Conservation (phyloP, 1,140 invertebrate genomes). For the Leptinotarsa texana region DNA sequence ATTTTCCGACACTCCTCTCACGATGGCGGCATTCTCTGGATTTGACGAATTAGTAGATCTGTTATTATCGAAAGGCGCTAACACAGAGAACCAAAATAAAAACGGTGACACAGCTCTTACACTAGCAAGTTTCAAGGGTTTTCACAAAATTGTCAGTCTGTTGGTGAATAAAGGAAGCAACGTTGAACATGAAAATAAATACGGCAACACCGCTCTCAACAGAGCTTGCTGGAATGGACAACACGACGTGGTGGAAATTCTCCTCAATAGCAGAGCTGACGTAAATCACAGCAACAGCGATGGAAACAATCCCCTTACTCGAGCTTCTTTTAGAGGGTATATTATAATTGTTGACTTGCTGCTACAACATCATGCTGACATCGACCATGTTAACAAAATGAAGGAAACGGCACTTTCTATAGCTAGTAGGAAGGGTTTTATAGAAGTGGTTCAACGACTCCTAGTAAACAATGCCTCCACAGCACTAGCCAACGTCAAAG, state of each 20-base stretch:
- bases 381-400: neutral
- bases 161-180: neutral
- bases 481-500: neutral
- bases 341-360: neutral
- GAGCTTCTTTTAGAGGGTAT: neutral
- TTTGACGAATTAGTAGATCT: constrained; percentile 74
- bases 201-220: neutral
- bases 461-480: neutral
- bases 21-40: constrained; percentile 81
- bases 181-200: neutral
- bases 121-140: constrained; percentile 10
- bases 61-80: constrained; percentile 69
- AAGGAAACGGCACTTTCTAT: neutral
- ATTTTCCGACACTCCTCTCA: constrained; percentile 71
- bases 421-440: neutral
- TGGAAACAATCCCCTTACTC: neutral
- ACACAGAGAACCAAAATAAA: constrained; percentile 74
- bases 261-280: neutral
- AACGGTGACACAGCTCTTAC: neutral
- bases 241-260: neutral
- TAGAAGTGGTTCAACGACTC: neutral
- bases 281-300: neutral
- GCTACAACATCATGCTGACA: neutral
- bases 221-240: neutral
- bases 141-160: neutral